These are phyloP conservation scores for Aphelocoma coerulescens DNA, from an alignment of 2,113 vertebrate species.

Conservation along the genomic window DNA sequence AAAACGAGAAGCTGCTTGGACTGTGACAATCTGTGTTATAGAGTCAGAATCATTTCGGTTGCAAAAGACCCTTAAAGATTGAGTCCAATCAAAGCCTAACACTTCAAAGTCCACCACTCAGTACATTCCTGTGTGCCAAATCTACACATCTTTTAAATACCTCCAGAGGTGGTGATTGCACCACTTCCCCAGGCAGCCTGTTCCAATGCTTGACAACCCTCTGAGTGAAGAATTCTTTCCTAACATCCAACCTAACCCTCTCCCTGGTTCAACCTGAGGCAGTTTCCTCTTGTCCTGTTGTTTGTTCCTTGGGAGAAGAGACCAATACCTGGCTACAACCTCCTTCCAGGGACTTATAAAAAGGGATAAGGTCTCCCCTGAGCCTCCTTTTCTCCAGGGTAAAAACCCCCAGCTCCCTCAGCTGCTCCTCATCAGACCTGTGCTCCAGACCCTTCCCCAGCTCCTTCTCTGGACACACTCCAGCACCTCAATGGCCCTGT, in stretches of 20 bases:
- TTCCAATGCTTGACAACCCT: not conserved
- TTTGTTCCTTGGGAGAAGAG: not conserved
- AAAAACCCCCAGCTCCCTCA: not conserved
- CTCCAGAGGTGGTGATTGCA: not conserved
- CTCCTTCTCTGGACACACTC: not conserved
- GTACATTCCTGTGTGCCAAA: not conserved
- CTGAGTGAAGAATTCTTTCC: not conserved
- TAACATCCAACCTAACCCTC: not conserved
- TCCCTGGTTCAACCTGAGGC: not conserved
- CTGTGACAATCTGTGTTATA: not conserved
- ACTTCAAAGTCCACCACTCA: not conserved
- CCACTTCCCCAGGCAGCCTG: not conserved
- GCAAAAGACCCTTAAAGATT: not conserved
- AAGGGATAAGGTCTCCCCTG: no score
- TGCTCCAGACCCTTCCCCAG: not conserved
- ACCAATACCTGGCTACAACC: no score
- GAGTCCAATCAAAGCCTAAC: not conserved
- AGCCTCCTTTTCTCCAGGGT: not conserved
- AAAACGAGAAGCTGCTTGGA: not conserved
- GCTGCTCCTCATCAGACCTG: accelerated
- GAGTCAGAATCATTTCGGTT: not conserved
- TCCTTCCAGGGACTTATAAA: not conserved
- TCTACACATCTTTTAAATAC: not conserved
- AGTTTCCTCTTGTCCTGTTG: not conserved
- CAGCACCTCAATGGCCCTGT: not conserved